Conservation (phyloP, 2,113 vertebrate species). For the Nothoprocta perdicaria region DNA sequence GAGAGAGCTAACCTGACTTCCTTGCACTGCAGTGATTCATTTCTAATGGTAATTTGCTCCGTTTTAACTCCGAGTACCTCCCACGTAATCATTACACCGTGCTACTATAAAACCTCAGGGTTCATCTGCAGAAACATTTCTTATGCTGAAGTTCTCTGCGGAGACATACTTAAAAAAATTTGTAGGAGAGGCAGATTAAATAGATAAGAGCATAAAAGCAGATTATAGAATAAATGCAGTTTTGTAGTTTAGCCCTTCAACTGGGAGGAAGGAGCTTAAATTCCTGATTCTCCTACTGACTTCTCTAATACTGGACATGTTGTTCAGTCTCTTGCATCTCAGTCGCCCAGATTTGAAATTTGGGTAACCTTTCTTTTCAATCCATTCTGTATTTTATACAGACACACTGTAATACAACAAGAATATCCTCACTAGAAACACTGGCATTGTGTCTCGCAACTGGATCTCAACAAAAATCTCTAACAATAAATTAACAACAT, state of each 20-base stretch:
- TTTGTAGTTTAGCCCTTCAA: not conserved
- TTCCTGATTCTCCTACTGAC: not conserved
- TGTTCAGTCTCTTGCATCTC: not conserved
- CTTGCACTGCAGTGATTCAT: not conserved
- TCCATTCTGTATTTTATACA: not conserved
- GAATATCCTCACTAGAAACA: not conserved
- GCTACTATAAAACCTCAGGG: conserved; percentile 37
- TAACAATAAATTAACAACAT: not conserved
- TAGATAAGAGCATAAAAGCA: conserved; percentile 48
- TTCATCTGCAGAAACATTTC: conserved; percentile 17
- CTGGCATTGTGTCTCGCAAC: not conserved
- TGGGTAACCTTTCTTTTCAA: not conserved
- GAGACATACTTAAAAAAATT: conserved; percentile 27
- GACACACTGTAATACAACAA: not conserved
- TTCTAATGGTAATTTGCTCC: not conserved
- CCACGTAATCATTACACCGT: not conserved
- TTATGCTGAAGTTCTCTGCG: not conserved
- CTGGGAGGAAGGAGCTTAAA: not conserved
- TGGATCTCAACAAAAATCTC: not conserved
- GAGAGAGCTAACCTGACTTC: not conserved
- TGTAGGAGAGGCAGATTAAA: conserved; percentile 45
- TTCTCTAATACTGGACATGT: not conserved
- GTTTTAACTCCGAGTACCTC: not conserved
- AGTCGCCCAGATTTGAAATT: not conserved
- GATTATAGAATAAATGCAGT: conserved; percentile 19